phyloP scores from a whole-genome alignment of 2,113 vertebrate genomes.

The Oncorhynchus tshawytscha region DNA sequence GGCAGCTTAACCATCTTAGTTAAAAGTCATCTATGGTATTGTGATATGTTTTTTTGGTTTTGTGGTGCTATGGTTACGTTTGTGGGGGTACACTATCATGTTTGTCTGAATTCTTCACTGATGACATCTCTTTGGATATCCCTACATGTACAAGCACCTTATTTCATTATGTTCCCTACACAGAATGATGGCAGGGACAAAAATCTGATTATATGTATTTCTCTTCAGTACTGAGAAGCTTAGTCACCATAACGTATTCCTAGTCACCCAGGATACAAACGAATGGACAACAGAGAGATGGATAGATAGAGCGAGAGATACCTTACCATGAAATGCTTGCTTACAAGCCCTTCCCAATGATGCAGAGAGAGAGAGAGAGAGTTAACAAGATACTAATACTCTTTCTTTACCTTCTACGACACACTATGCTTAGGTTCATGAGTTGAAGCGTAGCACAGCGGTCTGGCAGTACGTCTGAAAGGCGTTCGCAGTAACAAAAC shows the following conservation, averaged over 20 bases:
- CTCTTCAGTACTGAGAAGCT: neutral
- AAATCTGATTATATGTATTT: neutral
- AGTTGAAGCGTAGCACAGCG: conserved; percentile 7
- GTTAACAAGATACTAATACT: too few relatives aligned
- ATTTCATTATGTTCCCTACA: neutral
- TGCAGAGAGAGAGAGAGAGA: too few relatives aligned
- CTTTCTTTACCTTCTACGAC: conserved; percentile 2
- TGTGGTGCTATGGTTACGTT: neutral
- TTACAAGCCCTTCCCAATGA: too few relatives aligned
- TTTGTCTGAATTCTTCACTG: neutral
- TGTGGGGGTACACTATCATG: neutral
- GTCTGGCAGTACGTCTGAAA: conserved; percentile 9
- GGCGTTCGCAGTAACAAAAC: neutral
- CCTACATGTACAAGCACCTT: neutral
- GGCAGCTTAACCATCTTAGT: too few relatives aligned
- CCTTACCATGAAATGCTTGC: neutral
- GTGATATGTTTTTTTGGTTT: neutral
- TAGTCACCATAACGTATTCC: neutral
- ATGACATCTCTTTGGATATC: neutral
- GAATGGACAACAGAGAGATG: neutral
- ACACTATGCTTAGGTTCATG: neutral
- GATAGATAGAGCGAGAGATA: neutral
- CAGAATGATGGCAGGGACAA: neutral
- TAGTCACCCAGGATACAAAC: neutral
- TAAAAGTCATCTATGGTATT: neutral